Evolutionary conservation across 2,113 vertebrate genomes (phyloP), one percentile per base, ranked within the genome.

Genomic region (Chelonoidis abingdonii): DNA sequence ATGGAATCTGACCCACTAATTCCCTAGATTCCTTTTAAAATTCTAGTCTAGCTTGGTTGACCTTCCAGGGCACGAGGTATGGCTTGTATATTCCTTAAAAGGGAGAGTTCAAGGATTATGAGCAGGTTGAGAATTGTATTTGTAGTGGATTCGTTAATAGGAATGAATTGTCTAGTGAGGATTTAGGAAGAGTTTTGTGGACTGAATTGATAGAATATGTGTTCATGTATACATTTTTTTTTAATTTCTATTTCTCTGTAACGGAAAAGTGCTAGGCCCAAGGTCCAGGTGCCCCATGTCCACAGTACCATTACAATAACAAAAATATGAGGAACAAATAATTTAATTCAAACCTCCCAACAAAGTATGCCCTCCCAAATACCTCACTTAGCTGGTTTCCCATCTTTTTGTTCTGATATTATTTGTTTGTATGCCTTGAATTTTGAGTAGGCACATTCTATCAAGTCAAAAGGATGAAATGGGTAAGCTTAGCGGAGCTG

Each of bases 291-390:
- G 27, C 41, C 41, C 24, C 6, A 10, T 44, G 75, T 7, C 79
- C 78, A 83, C 75, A 44, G 1, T 25, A 31, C 31, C 27, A 41
- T 81, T 5, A 52, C 87, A 96, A 38, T 2, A 87, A 29, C 10
- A 59, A 2, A 72, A 89, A 21, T 72, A 3, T n/a, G 62, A 65
- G 69, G 69, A 87, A 52, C 92, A 94, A 81, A 27, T 31, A 14
- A 87, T 93, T 44, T 38, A 56, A 47, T 38, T 10, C 50, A 81
- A 22, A 13, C 10, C 69, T 89, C 83, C 69, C 11, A 27, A 76
- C 29, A 31, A n/a, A 85, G n/a, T 65, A 24, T 0, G 0, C 1
- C 7, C 8, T 53, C 17, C 35, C 35, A 38, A 21, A 38, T n/a
- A 12, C 17, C 62, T 69, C 65, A 69, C 35, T 14, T 38, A 69